Evolutionary conservation across 2,797 vertebrate species (phyloP), one percentile per base, ranked within the genome.

Genomic region (Delichon dasypus): DNA sequence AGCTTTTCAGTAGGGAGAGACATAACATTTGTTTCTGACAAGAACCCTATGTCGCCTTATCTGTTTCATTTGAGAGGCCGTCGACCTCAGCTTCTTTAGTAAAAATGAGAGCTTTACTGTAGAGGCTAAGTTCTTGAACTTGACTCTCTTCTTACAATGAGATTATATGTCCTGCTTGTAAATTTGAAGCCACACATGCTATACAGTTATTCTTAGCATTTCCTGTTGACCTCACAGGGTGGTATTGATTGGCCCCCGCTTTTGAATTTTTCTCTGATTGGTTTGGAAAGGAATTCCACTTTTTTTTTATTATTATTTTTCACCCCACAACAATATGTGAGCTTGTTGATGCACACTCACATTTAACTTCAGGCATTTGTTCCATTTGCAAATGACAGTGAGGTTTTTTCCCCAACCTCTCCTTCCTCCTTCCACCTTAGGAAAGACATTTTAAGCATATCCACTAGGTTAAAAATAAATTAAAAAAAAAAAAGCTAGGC

Each of bases 11-110:
- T 97, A 98, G 97, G 97, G 97, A 98, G 97, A 97, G 96, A 97
- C 95, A 96, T 97, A 97, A 97, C 96, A 98, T 98, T 98, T 97
- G 94, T 97, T 98, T 98, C 98, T 98, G 97, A 98, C 98, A 98
- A 98, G 97, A 98, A 96, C 97, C 97, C 97, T 97, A 93, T 98
- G 98, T 98, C 93, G 97, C 96, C 97, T 98, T 98, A 98, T 98
- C 98, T 97, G 95, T 98, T 98, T 98, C 97, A 97, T 98, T 98
- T 97, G 98, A 97, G 95, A 97, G 97, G 97, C 97, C 93, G 54
- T 95, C 77, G 96, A 97, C 97, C 97, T 95, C 83, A 62, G 94
- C 96, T 97, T 96, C 97, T 96, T 97, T 95, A 95, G 93, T 96
- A 96, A 97, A 98, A 98, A 98, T 92, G 95, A 98, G 96, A 96